phyloP scores from a whole-genome alignment of 2,797 vertebrate species.

The Hirundo rustica region DNA sequence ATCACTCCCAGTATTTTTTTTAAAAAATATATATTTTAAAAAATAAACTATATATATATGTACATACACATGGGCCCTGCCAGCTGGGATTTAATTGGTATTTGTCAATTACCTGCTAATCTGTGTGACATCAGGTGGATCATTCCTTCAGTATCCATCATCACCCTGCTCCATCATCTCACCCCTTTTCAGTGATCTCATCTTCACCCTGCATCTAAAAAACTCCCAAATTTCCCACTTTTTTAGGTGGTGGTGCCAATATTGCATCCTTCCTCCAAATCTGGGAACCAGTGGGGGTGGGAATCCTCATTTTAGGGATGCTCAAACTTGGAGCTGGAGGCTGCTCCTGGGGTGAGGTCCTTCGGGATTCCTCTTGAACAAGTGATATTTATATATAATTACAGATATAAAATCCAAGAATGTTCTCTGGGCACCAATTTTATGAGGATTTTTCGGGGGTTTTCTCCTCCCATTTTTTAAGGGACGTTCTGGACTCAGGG shows the following conservation, averaged over 20 bases:
- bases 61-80: neutral
- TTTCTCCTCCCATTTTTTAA: rapidly evolving
- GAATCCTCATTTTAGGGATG: neutral
- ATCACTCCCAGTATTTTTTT: too few species aligned
- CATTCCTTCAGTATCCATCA: neutral
- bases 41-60: neutral
- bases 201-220: neutral
- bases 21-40: too few species aligned
- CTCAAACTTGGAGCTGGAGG: neutral
- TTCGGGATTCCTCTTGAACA: constrained; percentile 7
- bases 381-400: neutral
- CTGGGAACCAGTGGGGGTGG: rapidly evolving
- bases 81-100: neutral
- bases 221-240: rapidly evolving
- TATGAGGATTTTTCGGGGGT: neutral
- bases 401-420: rapidly evolving
- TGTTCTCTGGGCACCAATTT: neutral
- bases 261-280: neutral
- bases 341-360: neutral
- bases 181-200: rapidly evolving
- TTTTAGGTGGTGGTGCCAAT: rapidly evolving
- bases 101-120: neutral
- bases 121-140: neutral
- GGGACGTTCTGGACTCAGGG: neutral
- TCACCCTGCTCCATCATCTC: neutral